A percentile compares a stretch with the other conserved stretches of the same genome.
phyloP scores from a whole-genome alignment of 1,140 invertebrate genomes.

The Eupeodes corollae region DNA sequence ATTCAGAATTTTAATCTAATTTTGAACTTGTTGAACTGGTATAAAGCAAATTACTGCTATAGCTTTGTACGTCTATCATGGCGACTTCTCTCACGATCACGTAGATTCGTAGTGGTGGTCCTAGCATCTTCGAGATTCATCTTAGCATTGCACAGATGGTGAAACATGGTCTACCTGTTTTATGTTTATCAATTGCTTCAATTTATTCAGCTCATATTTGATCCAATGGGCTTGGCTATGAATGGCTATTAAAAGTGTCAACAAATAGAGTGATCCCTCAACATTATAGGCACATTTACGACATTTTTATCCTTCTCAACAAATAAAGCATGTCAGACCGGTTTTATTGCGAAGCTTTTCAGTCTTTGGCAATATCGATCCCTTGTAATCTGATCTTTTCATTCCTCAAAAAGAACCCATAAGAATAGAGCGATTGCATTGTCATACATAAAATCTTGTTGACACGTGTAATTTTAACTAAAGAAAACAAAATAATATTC shows the following conservation, averaged over 20 bases:
- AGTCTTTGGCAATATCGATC: conserved; percentile 3
- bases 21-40: conserved; percentile 44
- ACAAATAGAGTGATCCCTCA: no score
- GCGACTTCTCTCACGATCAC: conserved; percentile 34
- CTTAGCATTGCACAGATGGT: conserved; percentile 91
- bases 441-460: no score
- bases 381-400: no score
- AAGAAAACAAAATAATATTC: neutral
- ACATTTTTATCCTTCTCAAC: no score
- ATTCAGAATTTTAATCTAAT: conserved; percentile 35
- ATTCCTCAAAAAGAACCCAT: no score
- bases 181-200: conserved; percentile 68
- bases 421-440: no score
- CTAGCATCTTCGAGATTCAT: conserved; percentile 63
- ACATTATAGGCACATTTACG: conserved; percentile 9
- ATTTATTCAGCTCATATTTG: conserved; percentile 51
- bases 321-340: no score
- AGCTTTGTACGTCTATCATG: conserved; percentile 37
- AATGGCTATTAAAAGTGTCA: conserved; percentile 33
- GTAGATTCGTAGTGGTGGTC: conserved; percentile 36
- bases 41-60: conserved; percentile 50
- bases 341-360: conserved; percentile 1
- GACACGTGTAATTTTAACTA: conserved; percentile 2
- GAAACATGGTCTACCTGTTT: conserved; percentile 50
- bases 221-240: conserved; percentile 37